Percentiles rank a stretch among this genome's conserved stretches.
Evolutionary conservation across 2,888 invertebrate genomes (phyloP).

Genomic region (Drosophila robusta): DNA sequence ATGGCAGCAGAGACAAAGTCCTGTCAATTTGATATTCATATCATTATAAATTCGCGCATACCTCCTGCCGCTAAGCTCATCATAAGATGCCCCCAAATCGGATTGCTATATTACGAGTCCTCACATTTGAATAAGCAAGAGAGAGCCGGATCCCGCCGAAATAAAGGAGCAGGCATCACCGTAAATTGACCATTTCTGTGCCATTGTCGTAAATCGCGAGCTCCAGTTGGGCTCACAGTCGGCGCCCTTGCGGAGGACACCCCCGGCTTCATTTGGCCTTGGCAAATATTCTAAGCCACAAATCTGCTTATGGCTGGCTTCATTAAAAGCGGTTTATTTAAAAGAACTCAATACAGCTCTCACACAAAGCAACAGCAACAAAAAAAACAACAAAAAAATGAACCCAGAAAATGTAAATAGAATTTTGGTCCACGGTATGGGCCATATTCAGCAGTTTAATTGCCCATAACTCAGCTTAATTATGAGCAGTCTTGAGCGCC

Average conservation of each 20-base stretch:
- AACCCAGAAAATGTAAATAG: slow-evolving; percentile 39
- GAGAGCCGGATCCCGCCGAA: not conserved
- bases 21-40: slow-evolving; percentile 81
- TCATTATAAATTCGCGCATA: slow-evolving; percentile 77
- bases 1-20: slow-evolving; percentile 45
- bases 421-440: not conserved
- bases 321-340: slow-evolving; percentile 79
- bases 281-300: slow-evolving; percentile 79
- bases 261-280: slow-evolving; percentile 66
- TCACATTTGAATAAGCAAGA: slow-evolving; percentile 67
- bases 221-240: slow-evolving; percentile 17
- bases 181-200: slow-evolving; percentile 75
- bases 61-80: slow-evolving; percentile 61
- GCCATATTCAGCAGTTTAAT: slow-evolving; percentile 21
- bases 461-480: slow-evolving; percentile 46
- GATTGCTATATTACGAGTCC: slow-evolving; percentile 61
- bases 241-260: not conserved
- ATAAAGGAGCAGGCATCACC: slow-evolving; percentile 37
- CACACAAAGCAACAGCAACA: slow-evolving; percentile 10
- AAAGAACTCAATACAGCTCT: slow-evolving; percentile 53
- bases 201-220: slow-evolving; percentile 68
- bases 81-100: slow-evolving; percentile 71
- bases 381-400: slow-evolving; percentile 1
- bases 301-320: slow-evolving; percentile 81
- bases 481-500: slow-evolving; percentile 29